Evolutionary conservation across 2,113 vertebrate species (phyloP).

Genomic region (Sorex fumeus): DNA sequence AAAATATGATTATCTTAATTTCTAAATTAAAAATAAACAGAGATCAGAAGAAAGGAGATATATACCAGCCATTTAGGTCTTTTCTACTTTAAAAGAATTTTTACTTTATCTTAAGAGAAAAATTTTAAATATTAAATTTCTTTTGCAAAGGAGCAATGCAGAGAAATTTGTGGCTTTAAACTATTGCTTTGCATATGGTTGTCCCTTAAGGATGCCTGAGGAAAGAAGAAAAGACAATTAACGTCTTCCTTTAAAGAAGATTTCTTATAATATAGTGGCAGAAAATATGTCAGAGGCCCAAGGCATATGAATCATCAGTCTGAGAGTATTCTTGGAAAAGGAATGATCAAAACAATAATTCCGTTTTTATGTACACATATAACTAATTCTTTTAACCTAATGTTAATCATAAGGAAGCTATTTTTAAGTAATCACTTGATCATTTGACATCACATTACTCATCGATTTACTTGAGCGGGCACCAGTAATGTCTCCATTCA

Average conservation of each 20-base stretch:
- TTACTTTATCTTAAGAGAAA: not conserved
- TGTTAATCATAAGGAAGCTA: conserved; percentile 15
- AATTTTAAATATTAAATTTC: not conserved
- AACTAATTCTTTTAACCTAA: conserved; percentile 64
- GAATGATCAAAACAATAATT: not conserved
- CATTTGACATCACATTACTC: too few relatives aligned
- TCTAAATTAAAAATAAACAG: not conserved
- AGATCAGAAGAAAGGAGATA: not conserved
- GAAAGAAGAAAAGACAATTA: not conserved
- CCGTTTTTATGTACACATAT: conserved; percentile 52
- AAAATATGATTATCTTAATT: too few relatives aligned
- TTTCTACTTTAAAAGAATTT: not conserved
- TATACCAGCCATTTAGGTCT: not conserved
- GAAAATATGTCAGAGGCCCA: not conserved
- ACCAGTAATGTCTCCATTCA: too few relatives aligned
- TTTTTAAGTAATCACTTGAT: conserved; percentile 71
- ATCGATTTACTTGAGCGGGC: too few relatives aligned
- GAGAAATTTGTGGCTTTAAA: not conserved
- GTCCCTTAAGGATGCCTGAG: too few relatives aligned
- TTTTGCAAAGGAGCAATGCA: not conserved
- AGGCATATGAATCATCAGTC: not conserved
- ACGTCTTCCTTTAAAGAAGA: not conserved
- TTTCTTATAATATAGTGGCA: not conserved
- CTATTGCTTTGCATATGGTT: too few relatives aligned
- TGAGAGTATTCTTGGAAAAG: conserved; percentile 28